These are phyloP conservation scores for Drosophila demipolita DNA, from an alignment of 2,888 invertebrate species.

Conservation along the genomic window DNA sequence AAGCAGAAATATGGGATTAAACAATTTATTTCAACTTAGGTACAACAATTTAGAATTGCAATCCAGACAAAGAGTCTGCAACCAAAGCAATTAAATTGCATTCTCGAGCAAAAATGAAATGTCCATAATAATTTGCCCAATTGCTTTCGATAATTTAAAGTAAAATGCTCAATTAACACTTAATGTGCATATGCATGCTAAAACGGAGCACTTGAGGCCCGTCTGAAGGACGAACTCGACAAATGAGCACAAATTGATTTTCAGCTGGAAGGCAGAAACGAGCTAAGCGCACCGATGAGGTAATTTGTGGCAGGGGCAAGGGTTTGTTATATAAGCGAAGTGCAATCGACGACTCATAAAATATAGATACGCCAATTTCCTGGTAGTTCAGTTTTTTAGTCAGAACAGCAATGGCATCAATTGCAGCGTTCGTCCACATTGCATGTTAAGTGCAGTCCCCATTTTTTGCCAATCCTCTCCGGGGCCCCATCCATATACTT, in stretches of 20 bases:
- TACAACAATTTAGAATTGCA: background rate
- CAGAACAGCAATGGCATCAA: conserved; percentile 31
- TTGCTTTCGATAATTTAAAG: conserved; percentile 1
- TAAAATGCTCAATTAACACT: conserved; percentile 9
- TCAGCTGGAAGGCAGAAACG: background rate
- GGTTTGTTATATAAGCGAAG: conserved; percentile 1
- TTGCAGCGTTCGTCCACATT: conserved; percentile 26
- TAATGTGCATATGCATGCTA: conserved; percentile 19
- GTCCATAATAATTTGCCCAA: background rate
- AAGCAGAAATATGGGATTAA: background rate
- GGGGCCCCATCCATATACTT: background rate
- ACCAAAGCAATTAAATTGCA: background rate
- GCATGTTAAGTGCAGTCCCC: conserved; percentile 49
- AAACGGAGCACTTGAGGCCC: background rate
- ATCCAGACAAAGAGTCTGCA: background rate
- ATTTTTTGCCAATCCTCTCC: background rate
- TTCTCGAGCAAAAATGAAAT: background rate
- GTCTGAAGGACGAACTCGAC: conserved; percentile 8
- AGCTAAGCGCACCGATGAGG: background rate
- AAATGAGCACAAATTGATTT: conserved; percentile 40
- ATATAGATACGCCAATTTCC: conserved; percentile 59
- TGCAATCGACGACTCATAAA: conserved; percentile 70
- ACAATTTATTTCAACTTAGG: background rate
- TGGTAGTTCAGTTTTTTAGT: conserved; percentile 24
- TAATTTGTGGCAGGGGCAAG: background rate